Base-by-base conservation (phyloP, 2,888 invertebrate genomes). In the Cerceris rybyensis region DNA sequence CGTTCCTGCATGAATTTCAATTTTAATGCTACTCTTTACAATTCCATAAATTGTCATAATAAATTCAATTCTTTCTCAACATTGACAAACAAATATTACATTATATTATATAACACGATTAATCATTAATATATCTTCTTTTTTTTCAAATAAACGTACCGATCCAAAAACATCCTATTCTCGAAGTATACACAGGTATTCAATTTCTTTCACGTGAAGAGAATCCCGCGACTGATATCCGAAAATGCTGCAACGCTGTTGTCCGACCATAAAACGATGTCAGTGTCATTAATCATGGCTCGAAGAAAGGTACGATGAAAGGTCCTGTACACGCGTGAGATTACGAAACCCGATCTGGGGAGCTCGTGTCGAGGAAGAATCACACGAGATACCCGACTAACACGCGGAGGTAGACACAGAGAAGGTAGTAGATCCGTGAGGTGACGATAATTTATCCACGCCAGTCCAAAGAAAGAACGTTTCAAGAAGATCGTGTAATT, bases 291-390 rank as follows among this genome's bases (percentile, higher is more conserved):
- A 84, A 84, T 84, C 84, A 84, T 68, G 61, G 46, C 58, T 60
- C 60, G 72, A 71, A 72, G 82, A 78, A 81, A 84, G 75, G 81
- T 70, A 70, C 70, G 83, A 70, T 77, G 84, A 84, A 79, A 84
- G 76, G 81, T 79, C 68, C 70, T 81, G 83, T 84, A 85, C 82
- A 80, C 70, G 84, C 78, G 82, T 80, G 82, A 84, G 84, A 84
- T 84, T 80, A 80, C 82, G 84, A 82, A 80, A 84, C 79, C 77
- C 80, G 83, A 81, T 84, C 82, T 64, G 57, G 42, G 70, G 75
- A 69, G 69, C 46, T 42, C 54, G 81, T 74, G 82, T 72, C 59
- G 60, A 49, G 58, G 81, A 81, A 81, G 83, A 83, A 81, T 83
- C 82, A 68, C 71, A 74, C 60, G 73, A 70, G 81, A 81, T 66